Percentiles rank a stretch among this genome's conserved stretches.
Evolutionary conservation across 2,888 invertebrate genomes (phyloP).

Genomic region (Lymantria dispar): DNA sequence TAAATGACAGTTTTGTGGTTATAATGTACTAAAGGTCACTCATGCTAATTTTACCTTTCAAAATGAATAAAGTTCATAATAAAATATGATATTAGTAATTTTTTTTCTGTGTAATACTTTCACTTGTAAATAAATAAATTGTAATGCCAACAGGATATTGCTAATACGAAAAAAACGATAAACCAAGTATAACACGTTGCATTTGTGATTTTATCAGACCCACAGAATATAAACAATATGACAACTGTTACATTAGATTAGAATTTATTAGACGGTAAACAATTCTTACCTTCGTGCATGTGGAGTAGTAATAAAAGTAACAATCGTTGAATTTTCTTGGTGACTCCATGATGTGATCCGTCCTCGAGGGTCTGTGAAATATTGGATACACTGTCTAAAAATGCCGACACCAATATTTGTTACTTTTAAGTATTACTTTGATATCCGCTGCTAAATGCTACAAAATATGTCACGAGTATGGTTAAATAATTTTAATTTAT

Average conservation of each 20-base stretch:
- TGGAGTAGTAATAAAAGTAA: conserved; percentile 94
- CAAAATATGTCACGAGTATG: conserved; percentile 33
- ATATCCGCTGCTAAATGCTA: conserved; percentile 29
- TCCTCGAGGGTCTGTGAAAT: conserved; percentile 67
- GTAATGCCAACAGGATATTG: not conserved
- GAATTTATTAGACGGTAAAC: conserved; percentile 21
- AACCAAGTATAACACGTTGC: conserved; percentile 22
- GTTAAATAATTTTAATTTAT: conserved; percentile 27
- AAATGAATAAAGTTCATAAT: conserved; percentile 7
- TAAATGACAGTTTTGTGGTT: conserved; percentile 1
- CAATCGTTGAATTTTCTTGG: conserved; percentile 91
- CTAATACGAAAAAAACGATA: conserved; percentile 10
- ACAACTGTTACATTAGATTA: conserved; percentile 13
- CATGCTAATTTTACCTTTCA: conserved; percentile 11
- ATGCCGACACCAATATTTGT: conserved; percentile 39
- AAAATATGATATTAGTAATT: not conserved
- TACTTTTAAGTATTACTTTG: conserved; percentile 22
- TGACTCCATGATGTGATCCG: conserved; percentile 83
- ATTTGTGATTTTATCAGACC: conserved; percentile 22
- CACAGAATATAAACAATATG: conserved; percentile 24
- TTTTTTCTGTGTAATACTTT: conserved; percentile 2
- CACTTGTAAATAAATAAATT: not conserved
- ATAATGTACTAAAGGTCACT: conserved; percentile 13
- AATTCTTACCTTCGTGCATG: conserved; percentile 89
- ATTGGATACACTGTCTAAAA: conserved; percentile 40